Evolutionary conservation across 1,140 invertebrate genomes (phyloP).

Genomic region (Dufourea novaeangliae): DNA sequence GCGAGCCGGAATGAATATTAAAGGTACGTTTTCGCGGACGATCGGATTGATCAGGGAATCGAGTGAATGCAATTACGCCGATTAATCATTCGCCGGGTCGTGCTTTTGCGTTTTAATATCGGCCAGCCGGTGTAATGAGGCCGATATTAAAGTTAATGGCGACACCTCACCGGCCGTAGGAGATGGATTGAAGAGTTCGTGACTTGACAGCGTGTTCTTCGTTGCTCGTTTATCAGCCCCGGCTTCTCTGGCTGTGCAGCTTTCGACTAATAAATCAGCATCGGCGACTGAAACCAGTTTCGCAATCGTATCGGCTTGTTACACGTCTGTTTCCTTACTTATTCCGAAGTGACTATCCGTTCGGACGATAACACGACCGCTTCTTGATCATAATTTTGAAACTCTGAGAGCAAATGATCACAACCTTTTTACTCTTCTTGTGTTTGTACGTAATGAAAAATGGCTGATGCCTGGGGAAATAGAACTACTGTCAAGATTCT

Average conservation of each 20-base stretch:
- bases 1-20: conserved; percentile 33
- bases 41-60: conserved; percentile 43
- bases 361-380: neutral
- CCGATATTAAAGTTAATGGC: conserved; percentile 55
- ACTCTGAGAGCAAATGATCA: neutral
- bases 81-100: conserved; percentile 45
- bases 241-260: neutral
- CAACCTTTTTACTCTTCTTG: neutral
- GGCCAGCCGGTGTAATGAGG: conserved; percentile 35
- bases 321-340: neutral
- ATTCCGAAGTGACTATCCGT: neutral
- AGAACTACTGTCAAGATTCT: neutral
- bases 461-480: neutral
- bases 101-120: conserved; percentile 44
- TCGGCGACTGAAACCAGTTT: conserved; percentile 31
- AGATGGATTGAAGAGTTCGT: conserved; percentile 50
- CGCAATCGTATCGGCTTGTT: conserved; percentile 13
- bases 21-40: conserved; percentile 12
- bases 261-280: conserved; percentile 43
- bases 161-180: conserved; percentile 30
- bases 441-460: too few relatives aligned
- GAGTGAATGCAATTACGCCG: conserved; percentile 49
- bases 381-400: neutral
- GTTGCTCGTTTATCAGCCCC: conserved; percentile 33
- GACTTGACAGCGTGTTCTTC: conserved; percentile 34